Conservation (phyloP, 2,113 vertebrate genomes). For the Shinisaurus crocodilurus region DNA sequence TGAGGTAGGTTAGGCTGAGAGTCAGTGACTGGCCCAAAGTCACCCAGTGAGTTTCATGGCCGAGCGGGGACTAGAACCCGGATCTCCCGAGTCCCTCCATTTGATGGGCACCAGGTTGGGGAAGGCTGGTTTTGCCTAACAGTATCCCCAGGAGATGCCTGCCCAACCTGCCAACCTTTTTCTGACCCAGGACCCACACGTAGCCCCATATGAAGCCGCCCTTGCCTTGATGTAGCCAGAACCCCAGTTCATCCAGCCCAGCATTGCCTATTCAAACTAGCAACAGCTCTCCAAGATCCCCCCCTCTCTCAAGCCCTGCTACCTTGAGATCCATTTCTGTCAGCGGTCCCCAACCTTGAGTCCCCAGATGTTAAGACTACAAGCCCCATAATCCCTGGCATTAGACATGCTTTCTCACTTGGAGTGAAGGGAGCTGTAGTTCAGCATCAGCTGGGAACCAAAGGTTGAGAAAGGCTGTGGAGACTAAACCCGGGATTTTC, state of each 20-base stretch:
- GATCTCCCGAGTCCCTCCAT: too few relatives aligned
- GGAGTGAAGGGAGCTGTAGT: not conserved
- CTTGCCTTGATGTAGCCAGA: not conserved
- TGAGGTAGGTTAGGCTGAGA: too few relatives aligned
- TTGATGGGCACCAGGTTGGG: not conserved
- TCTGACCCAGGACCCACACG: not conserved
- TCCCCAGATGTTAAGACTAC: not conserved
- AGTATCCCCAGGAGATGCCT: not conserved
- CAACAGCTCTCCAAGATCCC: not conserved
- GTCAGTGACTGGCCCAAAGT: too few relatives aligned
- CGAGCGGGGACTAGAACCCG: too few relatives aligned
- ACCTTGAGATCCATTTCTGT: not conserved
- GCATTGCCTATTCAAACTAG: not conserved
- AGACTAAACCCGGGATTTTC: not conserved
- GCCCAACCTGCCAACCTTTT: not conserved
- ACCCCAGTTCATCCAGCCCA: not conserved
- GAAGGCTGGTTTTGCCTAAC: not conserved
- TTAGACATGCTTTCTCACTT: too few relatives aligned
- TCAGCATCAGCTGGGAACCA: not conserved
- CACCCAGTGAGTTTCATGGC: too few relatives aligned
- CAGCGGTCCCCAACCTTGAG: not conserved
- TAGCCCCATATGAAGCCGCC: not conserved
- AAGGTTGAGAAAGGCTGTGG: not conserved
- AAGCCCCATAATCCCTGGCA: not conserved
- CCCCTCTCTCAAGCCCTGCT: not conserved